Conservation (phyloP, 2,888 invertebrate species). For the Leptopterna dolabrata region DNA sequence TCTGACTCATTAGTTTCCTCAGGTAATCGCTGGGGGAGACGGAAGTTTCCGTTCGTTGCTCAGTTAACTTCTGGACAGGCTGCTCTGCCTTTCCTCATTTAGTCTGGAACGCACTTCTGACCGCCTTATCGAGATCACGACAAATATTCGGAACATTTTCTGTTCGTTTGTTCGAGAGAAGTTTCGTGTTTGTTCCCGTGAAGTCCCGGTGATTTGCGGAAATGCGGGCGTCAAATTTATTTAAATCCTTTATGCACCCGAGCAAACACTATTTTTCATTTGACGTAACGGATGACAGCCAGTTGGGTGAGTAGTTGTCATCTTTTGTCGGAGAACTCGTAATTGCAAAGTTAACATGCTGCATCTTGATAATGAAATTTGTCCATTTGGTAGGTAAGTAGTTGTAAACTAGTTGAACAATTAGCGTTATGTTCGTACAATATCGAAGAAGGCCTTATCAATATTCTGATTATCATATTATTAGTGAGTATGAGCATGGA, state of each 20-base stretch:
- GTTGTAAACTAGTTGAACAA: background rate
- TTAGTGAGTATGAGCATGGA: too few species aligned
- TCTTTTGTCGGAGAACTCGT: background rate
- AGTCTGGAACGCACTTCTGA: background rate
- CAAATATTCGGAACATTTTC: background rate
- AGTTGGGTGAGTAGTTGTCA: background rate
- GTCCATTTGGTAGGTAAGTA: background rate
- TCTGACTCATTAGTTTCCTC: background rate
- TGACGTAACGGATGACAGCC: background rate
- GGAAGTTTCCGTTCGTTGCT: constrained; percentile 1
- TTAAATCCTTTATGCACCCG: background rate
- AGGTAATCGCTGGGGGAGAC: background rate
- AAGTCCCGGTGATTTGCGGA: background rate
- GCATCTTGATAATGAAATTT: background rate
- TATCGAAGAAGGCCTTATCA: too few species aligned
- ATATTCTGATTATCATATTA: too few species aligned
- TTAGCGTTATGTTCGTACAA: too few species aligned
- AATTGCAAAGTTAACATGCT: background rate
- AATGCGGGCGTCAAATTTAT: background rate
- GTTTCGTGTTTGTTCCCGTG: background rate
- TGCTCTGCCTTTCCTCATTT: background rate
- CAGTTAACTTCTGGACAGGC: background rate
- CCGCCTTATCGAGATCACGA: background rate
- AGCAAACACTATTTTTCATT: constrained; percentile 32
- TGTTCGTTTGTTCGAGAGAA: background rate